A percentile compares a stretch with the other conserved stretches of the same genome.
These are phyloP conservation scores for Drosophila melanosoma DNA, from an alignment of 2,888 invertebrate species.

Conservation along the genomic window DNA sequence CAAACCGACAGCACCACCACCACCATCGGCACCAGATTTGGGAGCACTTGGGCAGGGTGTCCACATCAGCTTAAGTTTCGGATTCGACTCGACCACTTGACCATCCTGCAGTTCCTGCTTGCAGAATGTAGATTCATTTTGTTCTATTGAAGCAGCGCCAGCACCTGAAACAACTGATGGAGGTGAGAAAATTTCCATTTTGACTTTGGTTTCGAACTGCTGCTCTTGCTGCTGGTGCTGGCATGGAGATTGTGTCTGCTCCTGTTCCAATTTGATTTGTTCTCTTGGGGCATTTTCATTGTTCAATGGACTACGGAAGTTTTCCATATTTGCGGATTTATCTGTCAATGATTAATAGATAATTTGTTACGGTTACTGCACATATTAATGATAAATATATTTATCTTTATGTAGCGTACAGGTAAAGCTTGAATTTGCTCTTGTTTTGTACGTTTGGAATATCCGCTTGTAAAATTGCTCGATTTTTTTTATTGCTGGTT, in stretches of 20 bases:
- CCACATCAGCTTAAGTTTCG: conserved; percentile 17
- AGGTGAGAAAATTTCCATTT: neutral
- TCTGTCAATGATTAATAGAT: conserved; percentile 25
- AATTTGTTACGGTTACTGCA: neutral
- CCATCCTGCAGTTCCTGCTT: neutral
- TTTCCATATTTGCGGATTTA: conserved; percentile 38
- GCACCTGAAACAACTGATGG: neutral
- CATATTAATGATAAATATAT: neutral
- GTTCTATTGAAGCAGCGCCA: neutral
- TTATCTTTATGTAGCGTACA: neutral
- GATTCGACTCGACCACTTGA: neutral
- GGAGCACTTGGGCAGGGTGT: neutral
- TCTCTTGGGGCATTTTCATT: conserved; percentile 6
- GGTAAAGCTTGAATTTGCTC: neutral
- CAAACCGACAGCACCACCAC: neutral
- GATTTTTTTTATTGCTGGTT: conserved; percentile 11
- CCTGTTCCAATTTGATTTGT: conserved; percentile 24
- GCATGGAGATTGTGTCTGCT: neutral
- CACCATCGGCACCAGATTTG: neutral
- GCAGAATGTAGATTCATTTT: neutral
- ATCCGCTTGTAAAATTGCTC: conserved; percentile 53
- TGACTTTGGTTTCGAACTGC: neutral
- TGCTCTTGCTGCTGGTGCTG: neutral
- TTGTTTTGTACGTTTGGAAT: conserved; percentile 9
- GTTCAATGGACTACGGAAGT: conserved; percentile 35